phyloP scores from a whole-genome alignment of 2,113 vertebrate genomes.

The Orycteropus afer region DNA sequence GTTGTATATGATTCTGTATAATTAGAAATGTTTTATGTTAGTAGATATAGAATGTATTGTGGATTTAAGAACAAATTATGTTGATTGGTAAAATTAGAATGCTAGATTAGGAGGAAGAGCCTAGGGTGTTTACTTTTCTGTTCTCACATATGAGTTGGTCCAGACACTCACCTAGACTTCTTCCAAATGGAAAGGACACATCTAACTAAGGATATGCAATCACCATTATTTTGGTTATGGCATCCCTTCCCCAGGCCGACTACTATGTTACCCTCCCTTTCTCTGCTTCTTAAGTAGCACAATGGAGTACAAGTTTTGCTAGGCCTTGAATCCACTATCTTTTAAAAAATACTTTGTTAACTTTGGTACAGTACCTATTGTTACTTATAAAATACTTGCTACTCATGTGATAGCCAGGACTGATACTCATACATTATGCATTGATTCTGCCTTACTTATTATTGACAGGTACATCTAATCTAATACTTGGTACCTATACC shows the following conservation, averaged over 20 bases:
- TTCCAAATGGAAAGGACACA: background rate
- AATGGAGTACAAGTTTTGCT: background rate
- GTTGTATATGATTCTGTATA: background rate
- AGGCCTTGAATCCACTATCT: background rate
- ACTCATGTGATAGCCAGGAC: background rate
- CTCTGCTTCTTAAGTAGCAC: background rate
- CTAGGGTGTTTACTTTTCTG: background rate
- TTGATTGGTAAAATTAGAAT: constrained; percentile 4
- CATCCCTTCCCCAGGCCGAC: accelerated
- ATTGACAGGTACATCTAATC: background rate
- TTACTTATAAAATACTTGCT: background rate
- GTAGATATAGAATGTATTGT: background rate
- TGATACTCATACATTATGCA: background rate
- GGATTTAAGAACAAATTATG: background rate
- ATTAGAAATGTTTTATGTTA: constrained; percentile 19
- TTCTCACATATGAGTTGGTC: background rate
- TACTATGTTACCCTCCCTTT: background rate
- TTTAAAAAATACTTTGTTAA: background rate
- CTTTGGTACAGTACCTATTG: background rate
- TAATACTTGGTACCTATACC: background rate
- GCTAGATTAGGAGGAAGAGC: background rate
- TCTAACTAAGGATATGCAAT: background rate
- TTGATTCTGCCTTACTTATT: background rate
- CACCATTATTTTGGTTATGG: background rate
- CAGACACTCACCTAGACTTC: background rate